Percentiles rank a stretch among this genome's conserved stretches.
Conservation (phyloP, 2,797 vertebrate genomes). For the Xiphorhynchus erythropygius region DNA sequence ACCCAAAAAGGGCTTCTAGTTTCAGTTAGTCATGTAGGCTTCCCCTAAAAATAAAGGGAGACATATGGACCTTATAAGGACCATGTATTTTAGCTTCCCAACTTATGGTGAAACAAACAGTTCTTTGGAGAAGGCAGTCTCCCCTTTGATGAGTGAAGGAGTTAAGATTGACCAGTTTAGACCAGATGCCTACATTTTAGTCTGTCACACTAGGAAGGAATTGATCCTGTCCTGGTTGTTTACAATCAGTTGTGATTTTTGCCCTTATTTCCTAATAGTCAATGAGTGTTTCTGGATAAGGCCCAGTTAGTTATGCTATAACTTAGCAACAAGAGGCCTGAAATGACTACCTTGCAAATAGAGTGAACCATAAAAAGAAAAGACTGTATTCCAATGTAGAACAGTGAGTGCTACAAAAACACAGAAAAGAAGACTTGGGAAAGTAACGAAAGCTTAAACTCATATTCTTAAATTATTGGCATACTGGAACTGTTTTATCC, state of each 20-base stretch:
- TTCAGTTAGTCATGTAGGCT: not conserved
- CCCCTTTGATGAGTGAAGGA: not conserved
- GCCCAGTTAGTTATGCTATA: not conserved
- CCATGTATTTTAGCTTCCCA: not conserved
- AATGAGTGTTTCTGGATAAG: not conserved
- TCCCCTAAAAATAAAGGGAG: not conserved
- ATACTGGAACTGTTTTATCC: not conserved
- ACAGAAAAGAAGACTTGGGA: constrained; percentile 35
- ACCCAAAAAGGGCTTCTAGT: not conserved
- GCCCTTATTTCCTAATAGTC: not conserved
- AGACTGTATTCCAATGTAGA: not conserved
- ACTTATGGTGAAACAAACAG: not conserved
- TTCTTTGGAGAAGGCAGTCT: not conserved
- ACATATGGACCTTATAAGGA: not conserved
- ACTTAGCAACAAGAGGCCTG: not conserved
- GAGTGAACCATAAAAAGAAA: not conserved
- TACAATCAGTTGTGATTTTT: not conserved
- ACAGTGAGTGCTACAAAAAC: not conserved
- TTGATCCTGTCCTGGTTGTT: not conserved
- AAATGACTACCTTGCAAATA: not conserved
- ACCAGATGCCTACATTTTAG: not conserved
- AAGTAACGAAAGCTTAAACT: constrained; percentile 6
- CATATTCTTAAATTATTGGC: not conserved
- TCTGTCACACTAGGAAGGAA: not conserved
- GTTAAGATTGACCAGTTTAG: not conserved